Evolutionary conservation across 2,113 vertebrate species (phyloP).

Genomic region (Cryptotis parvus): DNA sequence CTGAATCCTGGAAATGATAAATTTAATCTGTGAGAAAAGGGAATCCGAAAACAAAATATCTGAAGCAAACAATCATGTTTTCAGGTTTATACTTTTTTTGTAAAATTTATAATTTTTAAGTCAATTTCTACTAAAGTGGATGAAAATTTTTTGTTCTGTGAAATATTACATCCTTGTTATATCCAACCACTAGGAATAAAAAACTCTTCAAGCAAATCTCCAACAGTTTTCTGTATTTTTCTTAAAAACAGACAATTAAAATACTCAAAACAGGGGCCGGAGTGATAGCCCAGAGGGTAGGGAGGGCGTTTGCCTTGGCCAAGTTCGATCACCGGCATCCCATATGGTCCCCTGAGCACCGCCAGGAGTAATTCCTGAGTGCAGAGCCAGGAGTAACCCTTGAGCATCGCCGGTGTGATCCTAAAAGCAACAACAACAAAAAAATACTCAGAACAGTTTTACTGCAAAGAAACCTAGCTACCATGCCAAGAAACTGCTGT

Average conservation of each 20-base stretch:
- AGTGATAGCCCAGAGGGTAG: too few relatives aligned
- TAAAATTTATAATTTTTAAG: constrained; percentile 13
- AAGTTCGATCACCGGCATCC: too few relatives aligned
- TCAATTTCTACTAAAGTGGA: not conserved
- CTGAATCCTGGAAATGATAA: too few relatives aligned
- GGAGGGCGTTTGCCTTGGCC: too few relatives aligned
- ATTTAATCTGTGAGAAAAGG: not conserved
- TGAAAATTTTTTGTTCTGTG: constrained; percentile 20
- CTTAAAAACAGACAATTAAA: constrained; percentile 40
- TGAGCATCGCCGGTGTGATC: too few relatives aligned
- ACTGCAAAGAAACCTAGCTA: constrained; percentile 41
- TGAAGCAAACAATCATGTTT: constrained; percentile 3
- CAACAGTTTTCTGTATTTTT: not conserved
- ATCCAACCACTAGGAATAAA: not conserved
- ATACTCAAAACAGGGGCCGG: constrained; percentile 31
- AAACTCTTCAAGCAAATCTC: constrained; percentile 19
- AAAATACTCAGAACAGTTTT: too few relatives aligned
- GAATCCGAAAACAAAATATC: not conserved
- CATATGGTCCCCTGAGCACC: too few relatives aligned
- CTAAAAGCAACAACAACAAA: too few relatives aligned
- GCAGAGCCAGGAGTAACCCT: too few relatives aligned
- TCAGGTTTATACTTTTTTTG: not conserved
- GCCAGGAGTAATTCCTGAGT: too few relatives aligned
- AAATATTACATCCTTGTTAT: constrained; percentile 18
- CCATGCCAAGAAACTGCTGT: not conserved